These are phyloP conservation scores for Lophochroa leadbeateri DNA, from an alignment of 2,113 vertebrate species.

Conservation along the genomic window DNA sequence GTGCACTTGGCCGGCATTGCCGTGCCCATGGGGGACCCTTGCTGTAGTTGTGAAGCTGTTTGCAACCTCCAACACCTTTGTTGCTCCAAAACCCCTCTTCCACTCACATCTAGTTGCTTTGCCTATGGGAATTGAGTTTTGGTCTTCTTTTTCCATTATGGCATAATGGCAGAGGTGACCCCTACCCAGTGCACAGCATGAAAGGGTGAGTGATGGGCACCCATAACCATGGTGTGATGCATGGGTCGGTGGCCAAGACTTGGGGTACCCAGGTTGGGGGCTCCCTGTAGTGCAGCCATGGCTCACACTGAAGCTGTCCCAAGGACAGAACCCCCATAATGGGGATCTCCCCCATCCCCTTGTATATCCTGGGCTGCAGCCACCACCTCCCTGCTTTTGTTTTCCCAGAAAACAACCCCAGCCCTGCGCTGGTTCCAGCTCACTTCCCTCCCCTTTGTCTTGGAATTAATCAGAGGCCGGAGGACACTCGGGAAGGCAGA, in stretches of 20 bases:
- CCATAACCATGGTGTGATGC: accelerated
- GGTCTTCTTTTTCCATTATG: background rate
- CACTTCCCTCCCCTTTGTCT: constrained; percentile 38
- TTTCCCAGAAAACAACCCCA: constrained; percentile 44
- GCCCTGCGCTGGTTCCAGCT: background rate
- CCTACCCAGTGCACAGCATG: accelerated
- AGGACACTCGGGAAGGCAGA: constrained; percentile 16
- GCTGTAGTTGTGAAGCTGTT: background rate
- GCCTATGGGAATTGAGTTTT: background rate
- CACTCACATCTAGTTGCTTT: background rate
- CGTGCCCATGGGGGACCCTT: accelerated
- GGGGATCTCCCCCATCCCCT: background rate
- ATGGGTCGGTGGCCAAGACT: accelerated
- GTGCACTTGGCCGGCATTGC: accelerated
- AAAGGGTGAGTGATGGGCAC: background rate
- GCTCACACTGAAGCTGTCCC: accelerated
- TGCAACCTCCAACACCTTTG: background rate
- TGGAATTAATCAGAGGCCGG: constrained; percentile 7
- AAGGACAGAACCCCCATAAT: background rate
- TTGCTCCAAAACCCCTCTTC: background rate
- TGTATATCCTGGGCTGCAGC: background rate
- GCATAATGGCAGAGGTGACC: background rate
- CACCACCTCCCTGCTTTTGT: background rate
- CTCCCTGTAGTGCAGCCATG: accelerated
- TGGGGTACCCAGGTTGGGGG: accelerated